phyloP scores from a whole-genome alignment of 2,888 invertebrate genomes.

The Unio pictorum region DNA sequence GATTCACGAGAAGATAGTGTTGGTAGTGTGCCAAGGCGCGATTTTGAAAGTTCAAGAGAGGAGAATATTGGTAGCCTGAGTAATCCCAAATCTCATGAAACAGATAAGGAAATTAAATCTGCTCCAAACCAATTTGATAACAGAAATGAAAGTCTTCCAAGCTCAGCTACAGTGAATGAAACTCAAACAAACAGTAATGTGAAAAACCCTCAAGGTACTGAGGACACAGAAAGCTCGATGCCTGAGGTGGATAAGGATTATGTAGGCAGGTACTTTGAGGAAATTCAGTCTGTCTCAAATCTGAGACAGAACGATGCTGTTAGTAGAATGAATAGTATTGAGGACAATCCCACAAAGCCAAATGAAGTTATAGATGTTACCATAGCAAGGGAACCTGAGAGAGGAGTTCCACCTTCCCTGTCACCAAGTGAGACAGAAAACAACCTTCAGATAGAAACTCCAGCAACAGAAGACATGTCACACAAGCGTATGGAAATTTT shows the following conservation, averaged over 20 bases:
- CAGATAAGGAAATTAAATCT: too few relatives aligned
- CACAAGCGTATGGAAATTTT: conserved; percentile 58
- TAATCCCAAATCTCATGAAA: too few relatives aligned
- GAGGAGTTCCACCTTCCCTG: conserved; percentile 29
- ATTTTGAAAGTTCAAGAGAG: too few relatives aligned
- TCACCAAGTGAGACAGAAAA: conserved; percentile 35
- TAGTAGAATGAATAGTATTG: conserved; percentile 26
- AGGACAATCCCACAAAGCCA: conserved; percentile 26
- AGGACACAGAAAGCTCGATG: conserved; percentile 43
- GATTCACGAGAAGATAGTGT: too few relatives aligned
- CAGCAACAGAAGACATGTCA: conserved; percentile 46
- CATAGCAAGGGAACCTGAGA: conserved; percentile 15
- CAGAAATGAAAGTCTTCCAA: background rate
- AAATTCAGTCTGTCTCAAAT: conserved; percentile 43
- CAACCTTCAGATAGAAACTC: conserved; percentile 41
- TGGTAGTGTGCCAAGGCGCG: too few relatives aligned
- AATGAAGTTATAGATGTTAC: conserved; percentile 27
- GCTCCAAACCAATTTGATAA: too few relatives aligned
- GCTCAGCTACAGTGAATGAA: background rate
- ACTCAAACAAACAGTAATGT: conserved; percentile 1
- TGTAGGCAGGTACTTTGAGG: conserved; percentile 63
- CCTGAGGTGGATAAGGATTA: conserved; percentile 62
- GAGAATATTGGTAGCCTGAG: too few relatives aligned
- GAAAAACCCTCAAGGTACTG: conserved; percentile 27
- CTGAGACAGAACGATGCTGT: conserved; percentile 32